A percentile compares a stretch with the other conserved stretches of the same genome.
phyloP scores from a whole-genome alignment of 2,797 vertebrate genomes.

The Halcyon chelicuti region DNA sequence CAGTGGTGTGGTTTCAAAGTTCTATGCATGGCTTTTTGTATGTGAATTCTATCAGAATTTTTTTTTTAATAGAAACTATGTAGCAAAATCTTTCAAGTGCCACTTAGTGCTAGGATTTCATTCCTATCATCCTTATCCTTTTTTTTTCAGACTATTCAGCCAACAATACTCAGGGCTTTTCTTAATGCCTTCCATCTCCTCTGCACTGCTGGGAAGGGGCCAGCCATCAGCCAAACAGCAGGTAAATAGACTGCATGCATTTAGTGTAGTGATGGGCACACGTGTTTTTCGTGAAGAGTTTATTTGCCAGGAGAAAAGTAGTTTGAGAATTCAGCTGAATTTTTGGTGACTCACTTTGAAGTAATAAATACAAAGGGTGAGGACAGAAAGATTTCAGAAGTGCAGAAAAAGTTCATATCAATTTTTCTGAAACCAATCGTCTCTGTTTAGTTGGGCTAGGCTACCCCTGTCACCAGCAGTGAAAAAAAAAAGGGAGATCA shows the following conservation, averaged over 20 bases:
- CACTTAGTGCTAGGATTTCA: background rate
- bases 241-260: conserved; percentile 17
- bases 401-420: background rate
- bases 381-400: conserved; percentile 48
- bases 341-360: conserved; percentile 39
- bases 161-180: conserved; percentile 38
- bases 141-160: conserved; percentile 1
- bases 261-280: conserved; percentile 12
- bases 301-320: conserved; percentile 46
- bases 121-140: background rate
- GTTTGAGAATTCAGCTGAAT: conserved; percentile 45
- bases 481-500: background rate
- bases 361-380: conserved; percentile 50
- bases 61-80: background rate
- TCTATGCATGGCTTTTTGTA: background rate
- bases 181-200: conserved; percentile 50
- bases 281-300: conserved; percentile 62
- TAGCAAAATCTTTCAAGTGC: conserved; percentile 17
- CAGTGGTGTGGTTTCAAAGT: background rate
- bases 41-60: background rate
- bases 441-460: background rate
- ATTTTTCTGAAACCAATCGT: conserved; percentile 6
- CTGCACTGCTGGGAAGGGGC: conserved; percentile 2
- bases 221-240: conserved; percentile 40
- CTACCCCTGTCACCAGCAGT: background rate